Percentiles rank a stretch among this genome's conserved stretches.
Evolutionary conservation across 2,888 invertebrate genomes (phyloP).

Genomic region (Notocelia uddmanniana): DNA sequence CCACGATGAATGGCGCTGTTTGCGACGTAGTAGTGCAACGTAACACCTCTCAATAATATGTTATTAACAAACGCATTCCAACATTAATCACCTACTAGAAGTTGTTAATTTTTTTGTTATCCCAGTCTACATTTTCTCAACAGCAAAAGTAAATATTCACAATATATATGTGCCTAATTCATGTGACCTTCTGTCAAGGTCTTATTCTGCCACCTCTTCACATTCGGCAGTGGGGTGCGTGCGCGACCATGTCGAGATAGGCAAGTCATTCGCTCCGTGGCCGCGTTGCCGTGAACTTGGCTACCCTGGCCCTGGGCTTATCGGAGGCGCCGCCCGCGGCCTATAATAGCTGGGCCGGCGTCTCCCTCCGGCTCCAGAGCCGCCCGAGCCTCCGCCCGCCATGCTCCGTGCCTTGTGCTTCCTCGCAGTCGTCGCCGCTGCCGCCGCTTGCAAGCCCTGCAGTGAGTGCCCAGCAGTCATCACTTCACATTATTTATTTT

Average conservation of each 20-base stretch:
- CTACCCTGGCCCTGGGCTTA: constrained; percentile 81
- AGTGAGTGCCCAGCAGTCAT: constrained; percentile 70
- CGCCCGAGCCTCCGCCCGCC: constrained; percentile 76
- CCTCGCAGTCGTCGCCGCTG: constrained; percentile 68
- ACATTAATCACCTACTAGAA: constrained; percentile 20
- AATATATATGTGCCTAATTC: background rate
- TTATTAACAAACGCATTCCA: constrained; percentile 26
- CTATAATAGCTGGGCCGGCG: constrained; percentile 84
- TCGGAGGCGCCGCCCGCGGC: constrained; percentile 82
- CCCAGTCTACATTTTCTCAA: background rate
- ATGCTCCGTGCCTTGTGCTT: constrained; percentile 80
- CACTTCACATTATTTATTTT: constrained; percentile 17
- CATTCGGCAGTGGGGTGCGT: constrained; percentile 57
- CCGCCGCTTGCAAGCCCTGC: constrained; percentile 78
- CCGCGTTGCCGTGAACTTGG: constrained; percentile 83
- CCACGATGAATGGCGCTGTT: constrained; percentile 20
- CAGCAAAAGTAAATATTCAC: constrained; percentile 19
- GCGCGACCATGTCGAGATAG: constrained; percentile 50
- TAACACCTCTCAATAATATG: constrained; percentile 35
- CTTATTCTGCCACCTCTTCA: constrained; percentile 41
- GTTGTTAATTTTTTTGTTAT: background rate
- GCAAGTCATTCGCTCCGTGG: constrained; percentile 72
- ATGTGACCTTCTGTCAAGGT: constrained; percentile 38
- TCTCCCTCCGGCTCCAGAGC: constrained; percentile 80
- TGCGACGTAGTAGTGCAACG: constrained; percentile 32